These are phyloP conservation scores for Percopsis omiscomaycus DNA, from an alignment of 2,797 vertebrate species.

Conservation along the genomic window DNA sequence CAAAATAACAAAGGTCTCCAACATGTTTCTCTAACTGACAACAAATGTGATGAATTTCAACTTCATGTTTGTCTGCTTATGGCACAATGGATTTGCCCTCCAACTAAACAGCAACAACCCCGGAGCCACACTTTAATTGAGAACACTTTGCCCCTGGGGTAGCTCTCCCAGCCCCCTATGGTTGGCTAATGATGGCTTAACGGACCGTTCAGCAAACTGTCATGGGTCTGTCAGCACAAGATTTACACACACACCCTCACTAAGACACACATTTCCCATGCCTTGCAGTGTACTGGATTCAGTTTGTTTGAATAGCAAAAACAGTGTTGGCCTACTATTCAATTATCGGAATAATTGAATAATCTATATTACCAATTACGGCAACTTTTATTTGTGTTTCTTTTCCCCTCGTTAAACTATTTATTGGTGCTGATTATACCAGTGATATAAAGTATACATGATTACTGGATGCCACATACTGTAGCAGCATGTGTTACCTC, in stretches of 20 bases:
- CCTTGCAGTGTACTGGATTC: background rate
- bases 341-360: no score
- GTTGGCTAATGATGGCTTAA: constrained; percentile 17
- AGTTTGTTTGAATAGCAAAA: background rate
- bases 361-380: no score
- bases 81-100: background rate
- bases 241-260: constrained; percentile 5
- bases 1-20: background rate
- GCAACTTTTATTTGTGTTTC: no score
- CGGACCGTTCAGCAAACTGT: constrained; percentile 3
- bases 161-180: background rate
- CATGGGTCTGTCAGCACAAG: constrained; percentile 11
- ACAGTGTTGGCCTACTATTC: background rate
- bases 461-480: constrained; percentile 13
- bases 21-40: no score
- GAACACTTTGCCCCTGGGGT: background rate
- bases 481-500: constrained; percentile 26
- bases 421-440: no score
- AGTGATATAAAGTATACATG: constrained; percentile 5
- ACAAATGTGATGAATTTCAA: background rate
- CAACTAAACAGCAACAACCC: background rate
- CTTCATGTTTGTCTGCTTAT: background rate
- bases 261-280: background rate
- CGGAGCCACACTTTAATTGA: constrained; percentile 8
- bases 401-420: no score